Conservation (phyloP, 1,140 invertebrate genomes). For the Drosophila orena region DNA sequence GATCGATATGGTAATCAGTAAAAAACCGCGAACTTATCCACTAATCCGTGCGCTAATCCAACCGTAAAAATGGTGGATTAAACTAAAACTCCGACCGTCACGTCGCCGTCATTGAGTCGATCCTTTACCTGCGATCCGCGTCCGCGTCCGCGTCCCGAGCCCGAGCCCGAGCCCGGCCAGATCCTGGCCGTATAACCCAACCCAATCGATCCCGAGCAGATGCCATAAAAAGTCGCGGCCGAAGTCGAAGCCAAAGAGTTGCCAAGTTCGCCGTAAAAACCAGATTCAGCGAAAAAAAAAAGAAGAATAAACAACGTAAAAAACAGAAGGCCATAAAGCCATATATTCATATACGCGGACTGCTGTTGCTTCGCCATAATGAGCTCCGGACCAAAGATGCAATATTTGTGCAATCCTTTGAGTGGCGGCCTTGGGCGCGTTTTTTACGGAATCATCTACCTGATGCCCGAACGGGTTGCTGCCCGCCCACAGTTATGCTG, state of each 20-base stretch:
- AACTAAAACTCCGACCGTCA: conserved; percentile 48
- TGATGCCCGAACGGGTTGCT: conserved; percentile 65
- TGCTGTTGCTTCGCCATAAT: conserved; percentile 45
- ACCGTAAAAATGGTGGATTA: conserved; percentile 80
- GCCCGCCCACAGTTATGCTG: conserved; percentile 15
- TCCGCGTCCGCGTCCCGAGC: too few relatives aligned
- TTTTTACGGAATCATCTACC: conserved; percentile 48
- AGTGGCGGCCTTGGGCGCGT: conserved; percentile 60
- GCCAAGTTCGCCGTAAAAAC: conserved; percentile 65
- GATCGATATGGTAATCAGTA: conserved; percentile 41
- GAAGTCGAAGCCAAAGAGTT: conserved; percentile 66
- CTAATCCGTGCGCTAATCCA: conserved; percentile 74
- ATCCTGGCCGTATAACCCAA: conserved; percentile 1
- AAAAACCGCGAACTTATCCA: conserved; percentile 75
- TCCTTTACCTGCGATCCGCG: conserved; percentile 49
- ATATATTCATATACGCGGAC: conserved; percentile 12
- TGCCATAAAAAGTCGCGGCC: conserved; percentile 60
- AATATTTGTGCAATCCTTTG: conserved; percentile 83
- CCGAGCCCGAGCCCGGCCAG: background rate
- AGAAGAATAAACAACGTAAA: conserved; percentile 34
- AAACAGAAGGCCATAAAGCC: conserved; percentile 33
- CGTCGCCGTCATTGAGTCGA: conserved; percentile 32
- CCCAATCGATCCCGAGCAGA: background rate
- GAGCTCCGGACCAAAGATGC: conserved; percentile 68
- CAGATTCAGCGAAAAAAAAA: conserved; percentile 66